These are phyloP conservation scores for Apantesis nais DNA, from an alignment of 2,888 invertebrate genomes.

Conservation along the genomic window DNA sequence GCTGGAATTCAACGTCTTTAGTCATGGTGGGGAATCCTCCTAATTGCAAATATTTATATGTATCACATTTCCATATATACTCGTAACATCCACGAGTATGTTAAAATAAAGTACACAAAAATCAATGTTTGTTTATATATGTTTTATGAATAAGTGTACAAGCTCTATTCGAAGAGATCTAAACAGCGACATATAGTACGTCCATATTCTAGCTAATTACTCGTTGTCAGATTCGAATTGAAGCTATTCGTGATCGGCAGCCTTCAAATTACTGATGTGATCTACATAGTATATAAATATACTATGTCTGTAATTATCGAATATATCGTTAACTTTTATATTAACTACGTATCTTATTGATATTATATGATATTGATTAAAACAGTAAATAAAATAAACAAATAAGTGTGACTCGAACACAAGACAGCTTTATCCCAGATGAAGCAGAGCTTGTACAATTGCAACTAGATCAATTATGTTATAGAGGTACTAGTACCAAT, in stretches of 20 bases:
- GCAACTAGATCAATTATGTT: too few species aligned
- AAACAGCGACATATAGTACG: background rate
- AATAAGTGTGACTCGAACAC: background rate
- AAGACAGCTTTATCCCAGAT: background rate
- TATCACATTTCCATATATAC: background rate
- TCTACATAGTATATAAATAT: background rate
- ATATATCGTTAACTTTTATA: background rate
- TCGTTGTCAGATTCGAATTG: background rate
- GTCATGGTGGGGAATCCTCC: background rate
- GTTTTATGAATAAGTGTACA: background rate
- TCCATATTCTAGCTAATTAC: background rate
- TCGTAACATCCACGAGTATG: too few species aligned
- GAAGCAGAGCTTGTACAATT: background rate
- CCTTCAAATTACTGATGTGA: background rate
- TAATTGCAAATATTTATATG: background rate
- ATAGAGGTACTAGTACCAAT: too few species aligned
- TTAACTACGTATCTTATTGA: background rate
- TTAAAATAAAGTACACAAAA: background rate
- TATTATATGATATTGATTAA: background rate
- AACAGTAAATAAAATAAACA: background rate
- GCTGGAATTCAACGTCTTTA: too few species aligned
- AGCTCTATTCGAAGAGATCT: background rate
- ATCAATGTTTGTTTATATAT: background rate
- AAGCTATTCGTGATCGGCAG: background rate
- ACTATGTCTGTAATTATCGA: background rate